A percentile compares a stretch with the other conserved stretches of the same genome.
Conservation (phyloP, 1,140 invertebrate genomes). For the Teleopsis dalmanni region DNA sequence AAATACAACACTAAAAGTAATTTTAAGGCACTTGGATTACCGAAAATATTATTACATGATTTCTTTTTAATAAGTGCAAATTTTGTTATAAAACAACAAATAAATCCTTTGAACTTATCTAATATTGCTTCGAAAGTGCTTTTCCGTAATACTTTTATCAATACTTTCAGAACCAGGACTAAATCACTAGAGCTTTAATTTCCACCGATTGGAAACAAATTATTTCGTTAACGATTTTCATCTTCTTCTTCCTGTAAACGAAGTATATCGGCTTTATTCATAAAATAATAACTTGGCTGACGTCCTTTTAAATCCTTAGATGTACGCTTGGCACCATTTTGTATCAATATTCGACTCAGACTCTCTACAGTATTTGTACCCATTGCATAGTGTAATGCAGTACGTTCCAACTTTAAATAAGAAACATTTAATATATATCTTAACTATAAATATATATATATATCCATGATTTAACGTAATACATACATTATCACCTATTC, state of each 20-base stretch:
- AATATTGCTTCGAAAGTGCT: no score
- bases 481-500: constrained; percentile 78
- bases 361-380: constrained; percentile 74
- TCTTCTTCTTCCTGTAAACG: constrained; percentile 76
- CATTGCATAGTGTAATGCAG: constrained; percentile 83
- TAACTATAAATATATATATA: neutral
- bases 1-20: no score
- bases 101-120: no score
- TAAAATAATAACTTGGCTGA: constrained; percentile 85
- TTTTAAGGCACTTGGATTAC: no score
- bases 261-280: constrained; percentile 81
- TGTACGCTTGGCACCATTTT: constrained; percentile 70
- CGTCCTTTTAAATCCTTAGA: constrained; percentile 80
- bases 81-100: no score
- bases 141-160: no score
- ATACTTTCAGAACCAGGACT: no score
- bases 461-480: neutral
- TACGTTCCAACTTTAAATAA: constrained; percentile 65
- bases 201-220: neutral
- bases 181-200: neutral
- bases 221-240: constrained; percentile 29
- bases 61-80: no score
- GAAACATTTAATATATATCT: neutral
- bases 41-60: no score
- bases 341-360: constrained; percentile 69